Percentiles rank a stretch among this genome's conserved stretches.
Conservation (phyloP, 2,888 invertebrate genomes). For the Pardosa pseudoannulata region DNA sequence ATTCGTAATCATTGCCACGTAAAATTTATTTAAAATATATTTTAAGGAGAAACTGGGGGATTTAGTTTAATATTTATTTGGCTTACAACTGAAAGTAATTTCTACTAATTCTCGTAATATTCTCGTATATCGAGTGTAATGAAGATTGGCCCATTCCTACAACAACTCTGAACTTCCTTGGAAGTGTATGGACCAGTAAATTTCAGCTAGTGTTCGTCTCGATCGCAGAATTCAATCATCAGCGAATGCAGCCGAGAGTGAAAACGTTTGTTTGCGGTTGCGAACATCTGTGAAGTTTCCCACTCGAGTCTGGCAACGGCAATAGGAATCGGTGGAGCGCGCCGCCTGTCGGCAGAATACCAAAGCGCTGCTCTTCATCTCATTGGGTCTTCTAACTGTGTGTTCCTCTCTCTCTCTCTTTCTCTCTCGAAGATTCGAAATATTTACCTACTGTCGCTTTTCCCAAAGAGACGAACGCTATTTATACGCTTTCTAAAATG, state of each 20-base stretch:
- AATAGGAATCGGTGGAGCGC: constrained; percentile 54
- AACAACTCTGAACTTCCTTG: not conserved
- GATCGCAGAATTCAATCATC: constrained; percentile 50
- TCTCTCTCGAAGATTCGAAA: constrained; percentile 48
- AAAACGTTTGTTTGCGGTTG: constrained; percentile 60
- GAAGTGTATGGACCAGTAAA: constrained; percentile 33
- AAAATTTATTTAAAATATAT: too few species aligned
- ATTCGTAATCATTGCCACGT: too few species aligned
- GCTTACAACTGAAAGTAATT: too few species aligned
- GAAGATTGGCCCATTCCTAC: too few species aligned
- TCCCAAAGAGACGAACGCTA: constrained; percentile 31
- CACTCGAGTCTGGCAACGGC: constrained; percentile 46
- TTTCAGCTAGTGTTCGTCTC: constrained; percentile 42
- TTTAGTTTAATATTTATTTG: too few species aligned
- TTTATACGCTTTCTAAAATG: constrained; percentile 38
- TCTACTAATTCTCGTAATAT: too few species aligned
- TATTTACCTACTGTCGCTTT: constrained; percentile 61
- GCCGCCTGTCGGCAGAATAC: constrained; percentile 38
- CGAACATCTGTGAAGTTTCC: constrained; percentile 40
- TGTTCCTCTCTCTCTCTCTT: too few species aligned
- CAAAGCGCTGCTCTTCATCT: constrained; percentile 53
- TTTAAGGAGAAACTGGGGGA: too few species aligned
- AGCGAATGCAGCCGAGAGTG: constrained; percentile 61
- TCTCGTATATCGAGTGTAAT: too few species aligned
- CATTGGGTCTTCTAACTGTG: constrained; percentile 32